phyloP scores from a whole-genome alignment of 2,797 vertebrate genomes.

The Gymnocypris eckloni region DNA sequence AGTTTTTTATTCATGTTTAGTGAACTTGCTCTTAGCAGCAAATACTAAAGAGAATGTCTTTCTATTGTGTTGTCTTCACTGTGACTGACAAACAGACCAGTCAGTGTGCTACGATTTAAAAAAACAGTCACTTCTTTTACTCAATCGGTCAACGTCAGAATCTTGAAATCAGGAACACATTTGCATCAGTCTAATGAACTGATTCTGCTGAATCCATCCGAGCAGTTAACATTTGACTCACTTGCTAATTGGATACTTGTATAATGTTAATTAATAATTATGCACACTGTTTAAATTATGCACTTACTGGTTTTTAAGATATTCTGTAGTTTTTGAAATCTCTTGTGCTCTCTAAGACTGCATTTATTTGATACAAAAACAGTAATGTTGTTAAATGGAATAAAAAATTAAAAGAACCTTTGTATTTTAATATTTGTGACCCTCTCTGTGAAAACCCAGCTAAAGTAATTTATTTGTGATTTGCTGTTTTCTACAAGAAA shows the following conservation, averaged over 20 bases:
- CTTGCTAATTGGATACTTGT: neutral
- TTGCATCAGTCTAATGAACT: neutral
- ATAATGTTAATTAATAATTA: conserved; percentile 6
- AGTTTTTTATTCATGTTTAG: neutral
- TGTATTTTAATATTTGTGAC: neutral
- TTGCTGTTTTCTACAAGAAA: too few relatives aligned
- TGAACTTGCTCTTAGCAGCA: neutral
- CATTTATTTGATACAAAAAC: conserved; percentile 2
- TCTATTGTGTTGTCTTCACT: neutral
- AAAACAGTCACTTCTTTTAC: neutral
- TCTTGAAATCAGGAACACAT: neutral
- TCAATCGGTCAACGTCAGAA: neutral
- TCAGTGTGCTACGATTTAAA: neutral
- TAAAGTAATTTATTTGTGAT: too few relatives aligned
- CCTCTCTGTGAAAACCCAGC: too few relatives aligned
- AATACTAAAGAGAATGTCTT: neutral
- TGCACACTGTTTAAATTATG: neutral
- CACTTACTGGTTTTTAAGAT: neutral
- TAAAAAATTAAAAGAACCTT: neutral
- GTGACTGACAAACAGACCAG: neutral
- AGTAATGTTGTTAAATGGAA: too few relatives aligned
- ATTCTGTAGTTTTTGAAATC: neutral
- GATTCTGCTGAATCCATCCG: neutral
- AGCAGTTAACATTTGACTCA: neutral
- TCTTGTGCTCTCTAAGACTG: neutral